Conservation (phyloP, 2,113 vertebrate genomes). For the Ameiurus melas region DNA sequence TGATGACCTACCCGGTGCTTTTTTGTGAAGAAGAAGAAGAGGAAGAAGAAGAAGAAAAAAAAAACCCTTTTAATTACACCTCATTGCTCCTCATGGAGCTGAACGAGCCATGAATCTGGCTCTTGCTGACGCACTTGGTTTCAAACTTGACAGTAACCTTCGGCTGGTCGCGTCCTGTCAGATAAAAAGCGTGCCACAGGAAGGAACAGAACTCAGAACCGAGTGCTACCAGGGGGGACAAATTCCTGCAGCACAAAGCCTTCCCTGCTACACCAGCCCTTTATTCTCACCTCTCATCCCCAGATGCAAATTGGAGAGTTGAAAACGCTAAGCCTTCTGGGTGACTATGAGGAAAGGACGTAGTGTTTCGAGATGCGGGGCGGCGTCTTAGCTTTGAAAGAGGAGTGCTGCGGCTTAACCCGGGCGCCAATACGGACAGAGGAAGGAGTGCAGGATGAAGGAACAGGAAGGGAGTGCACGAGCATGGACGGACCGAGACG, state of each 20-base stretch:
- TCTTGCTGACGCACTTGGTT: not conserved
- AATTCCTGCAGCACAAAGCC: conserved; percentile 67
- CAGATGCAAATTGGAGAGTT: conserved; percentile 23
- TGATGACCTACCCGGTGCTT: conserved; percentile 29
- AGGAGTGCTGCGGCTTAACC: conserved; percentile 1
- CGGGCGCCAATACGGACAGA: conserved; percentile 34
- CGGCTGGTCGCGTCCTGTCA: conserved; percentile 59
- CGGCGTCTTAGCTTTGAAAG: not conserved
- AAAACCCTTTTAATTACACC: conserved; percentile 40
- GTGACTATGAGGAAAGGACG: not conserved
- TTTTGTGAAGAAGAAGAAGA: not conserved
- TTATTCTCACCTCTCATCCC: conserved; percentile 61
- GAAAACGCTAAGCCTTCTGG: conserved; percentile 39
- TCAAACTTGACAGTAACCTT: conserved; percentile 33
- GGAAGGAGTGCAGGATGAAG: not conserved
- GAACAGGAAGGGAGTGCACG: not conserved
- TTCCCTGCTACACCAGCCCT: conserved; percentile 60
- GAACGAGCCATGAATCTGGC: not conserved
- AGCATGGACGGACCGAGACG: not conserved
- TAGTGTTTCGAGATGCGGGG: not conserved
- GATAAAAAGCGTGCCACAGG: conserved; percentile 69
- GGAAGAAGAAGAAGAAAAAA: conserved; percentile 4
- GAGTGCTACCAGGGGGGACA: conserved; percentile 64
- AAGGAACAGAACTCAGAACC: conserved; percentile 58
- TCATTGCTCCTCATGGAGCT: conserved; percentile 17